A percentile compares a stretch with the other conserved stretches of the same genome.
These are phyloP conservation scores for Catamblyrhynchus diadema DNA, from an alignment of 2,797 vertebrate species.

Conservation along the genomic window DNA sequence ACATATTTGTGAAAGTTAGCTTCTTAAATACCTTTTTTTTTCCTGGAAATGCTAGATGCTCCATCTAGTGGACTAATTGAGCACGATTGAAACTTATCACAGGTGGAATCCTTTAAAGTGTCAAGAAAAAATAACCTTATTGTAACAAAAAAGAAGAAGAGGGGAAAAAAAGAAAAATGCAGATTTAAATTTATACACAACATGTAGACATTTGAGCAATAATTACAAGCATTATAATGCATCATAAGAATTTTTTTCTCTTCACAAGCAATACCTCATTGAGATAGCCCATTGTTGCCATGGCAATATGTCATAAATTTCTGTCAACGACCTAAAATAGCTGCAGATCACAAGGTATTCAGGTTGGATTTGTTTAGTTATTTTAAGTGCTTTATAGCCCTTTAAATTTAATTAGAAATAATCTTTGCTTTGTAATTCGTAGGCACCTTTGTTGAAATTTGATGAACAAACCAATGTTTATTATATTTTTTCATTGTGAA, in stretches of 20 bases:
- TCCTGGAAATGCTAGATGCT: slow-evolving; percentile 63
- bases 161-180: fast-evolving
- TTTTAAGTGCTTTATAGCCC: background rate
- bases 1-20: background rate
- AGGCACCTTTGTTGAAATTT: background rate
- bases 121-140: background rate
- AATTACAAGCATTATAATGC: slow-evolving; percentile 12
- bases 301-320: slow-evolving; percentile 55
- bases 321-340: slow-evolving; percentile 56
- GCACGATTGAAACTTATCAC: slow-evolving; percentile 19
- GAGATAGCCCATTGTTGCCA: slow-evolving; percentile 56
- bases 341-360: slow-evolving; percentile 36
- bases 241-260: slow-evolving; percentile 4
- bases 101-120: background rate
- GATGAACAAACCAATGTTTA: background rate
- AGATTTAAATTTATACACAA: background rate
- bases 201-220: background rate
- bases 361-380: background rate
- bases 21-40: background rate
- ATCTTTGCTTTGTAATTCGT: background rate
- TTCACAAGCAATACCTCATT: background rate
- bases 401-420: background rate
- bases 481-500: background rate
- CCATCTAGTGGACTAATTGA: slow-evolving; percentile 75
- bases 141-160: background rate